Conservation (phyloP, 2,113 vertebrate genomes). For the Percina caprodes region DNA sequence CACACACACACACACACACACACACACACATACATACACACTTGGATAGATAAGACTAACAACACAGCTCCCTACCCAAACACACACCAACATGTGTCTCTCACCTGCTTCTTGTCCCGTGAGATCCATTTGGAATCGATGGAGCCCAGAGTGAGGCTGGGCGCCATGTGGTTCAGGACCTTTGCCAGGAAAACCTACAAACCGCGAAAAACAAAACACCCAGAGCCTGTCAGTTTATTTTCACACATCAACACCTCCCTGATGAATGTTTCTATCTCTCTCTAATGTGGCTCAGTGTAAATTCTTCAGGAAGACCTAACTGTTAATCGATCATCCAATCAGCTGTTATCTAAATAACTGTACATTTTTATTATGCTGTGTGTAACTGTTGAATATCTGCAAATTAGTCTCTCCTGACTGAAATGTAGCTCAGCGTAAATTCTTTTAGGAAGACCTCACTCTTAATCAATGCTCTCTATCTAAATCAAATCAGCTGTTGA, state of each 20-base stretch:
- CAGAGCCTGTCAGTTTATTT: conserved; percentile 25
- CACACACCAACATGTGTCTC: conserved; percentile 37
- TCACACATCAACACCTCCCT: conserved; percentile 21
- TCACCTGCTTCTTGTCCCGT: conserved; percentile 92
- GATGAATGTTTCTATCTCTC: conserved; percentile 3
- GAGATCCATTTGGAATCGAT: conserved; percentile 91
- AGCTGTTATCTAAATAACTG: too few species aligned
- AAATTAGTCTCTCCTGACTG: too few species aligned
- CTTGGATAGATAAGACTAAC: not conserved
- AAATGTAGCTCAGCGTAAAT: too few species aligned
- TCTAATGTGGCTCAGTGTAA: not conserved
- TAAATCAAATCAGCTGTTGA: too few species aligned
- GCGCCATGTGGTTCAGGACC: conserved; percentile 90
- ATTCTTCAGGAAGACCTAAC: too few species aligned
- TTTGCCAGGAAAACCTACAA: conserved; percentile 92
- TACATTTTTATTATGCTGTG: too few species aligned
- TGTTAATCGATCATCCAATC: too few species aligned
- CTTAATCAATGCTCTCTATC: too few species aligned
- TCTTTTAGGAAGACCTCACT: too few species aligned
- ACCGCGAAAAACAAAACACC: conserved; percentile 22
- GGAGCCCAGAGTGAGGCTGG: conserved; percentile 88
- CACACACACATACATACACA: conserved; percentile 10
- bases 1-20: conserved; percentile 42
- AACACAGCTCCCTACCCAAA: not conserved
- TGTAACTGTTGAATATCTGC: too few species aligned